Evolutionary conservation across 1,140 invertebrate species (phyloP).

Genomic region (Periplaneta americana): DNA sequence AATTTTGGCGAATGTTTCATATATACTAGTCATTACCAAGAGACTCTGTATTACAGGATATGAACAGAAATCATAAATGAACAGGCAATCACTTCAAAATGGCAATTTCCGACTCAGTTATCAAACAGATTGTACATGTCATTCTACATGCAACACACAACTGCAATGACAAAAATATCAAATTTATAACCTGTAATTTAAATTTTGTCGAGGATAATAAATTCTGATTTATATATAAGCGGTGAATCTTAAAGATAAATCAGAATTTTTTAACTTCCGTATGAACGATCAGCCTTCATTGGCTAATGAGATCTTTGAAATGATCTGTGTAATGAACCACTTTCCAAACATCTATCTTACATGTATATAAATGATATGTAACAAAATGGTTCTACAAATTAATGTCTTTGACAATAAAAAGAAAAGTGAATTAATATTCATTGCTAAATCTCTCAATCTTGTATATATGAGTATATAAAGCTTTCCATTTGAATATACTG

Average conservation of each 20-base stretch:
- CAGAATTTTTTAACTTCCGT: neutral
- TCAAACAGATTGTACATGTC: neutral
- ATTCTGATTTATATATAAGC: neutral
- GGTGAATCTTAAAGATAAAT: neutral
- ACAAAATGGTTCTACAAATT: neutral
- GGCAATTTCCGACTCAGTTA: neutral
- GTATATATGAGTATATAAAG: constrained; percentile 6
- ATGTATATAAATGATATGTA: neutral
- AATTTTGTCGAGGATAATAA: neutral
- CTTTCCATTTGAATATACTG: neutral
- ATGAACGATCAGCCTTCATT: neutral
- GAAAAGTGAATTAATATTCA: neutral
- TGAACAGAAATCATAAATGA: too few species aligned
- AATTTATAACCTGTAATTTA: neutral
- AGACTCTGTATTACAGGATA: too few species aligned
- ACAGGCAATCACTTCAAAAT: neutral
- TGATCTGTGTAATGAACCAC: neutral
- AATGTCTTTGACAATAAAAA: neutral
- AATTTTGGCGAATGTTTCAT: too few species aligned
- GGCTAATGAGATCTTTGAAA: neutral
- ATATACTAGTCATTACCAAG: too few species aligned
- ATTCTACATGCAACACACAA: neutral
- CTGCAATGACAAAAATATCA: neutral
- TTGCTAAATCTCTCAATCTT: neutral
- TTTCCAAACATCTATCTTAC: neutral